Percentiles rank a stretch among this genome's conserved stretches.
Evolutionary conservation across 2,888 invertebrate genomes (phyloP).

Genomic region (Ophraella communa): DNA sequence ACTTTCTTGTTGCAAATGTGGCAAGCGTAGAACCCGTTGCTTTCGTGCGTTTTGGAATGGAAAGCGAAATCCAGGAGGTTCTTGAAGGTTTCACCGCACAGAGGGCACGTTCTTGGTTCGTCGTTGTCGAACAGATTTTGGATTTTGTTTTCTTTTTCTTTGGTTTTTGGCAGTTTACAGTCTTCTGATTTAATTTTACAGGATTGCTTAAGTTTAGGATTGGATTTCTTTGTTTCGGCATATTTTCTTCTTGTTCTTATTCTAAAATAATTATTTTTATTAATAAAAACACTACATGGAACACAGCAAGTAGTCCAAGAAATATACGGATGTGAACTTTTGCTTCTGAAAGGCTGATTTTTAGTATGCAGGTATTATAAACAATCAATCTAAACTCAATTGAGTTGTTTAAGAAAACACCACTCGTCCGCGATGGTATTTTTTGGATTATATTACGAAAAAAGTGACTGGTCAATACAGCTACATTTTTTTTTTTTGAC

Average conservation of each 20-base stretch:
- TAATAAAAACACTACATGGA: background rate
- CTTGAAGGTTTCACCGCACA: conserved; percentile 63
- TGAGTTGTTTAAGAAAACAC: too few species aligned
- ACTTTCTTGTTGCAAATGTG: conserved; percentile 44
- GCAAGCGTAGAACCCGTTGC: conserved; percentile 45
- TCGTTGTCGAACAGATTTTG: conserved; percentile 28
- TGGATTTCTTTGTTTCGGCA: conserved; percentile 1
- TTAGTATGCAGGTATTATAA: too few species aligned
- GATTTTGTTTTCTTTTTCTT: conserved; percentile 33
- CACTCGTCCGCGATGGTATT: too few species aligned
- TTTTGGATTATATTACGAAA: too few species aligned
- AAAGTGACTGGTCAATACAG: too few species aligned
- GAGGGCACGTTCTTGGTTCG: conserved; percentile 60
- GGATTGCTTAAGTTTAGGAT: background rate
- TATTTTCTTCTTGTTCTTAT: conserved; percentile 5
- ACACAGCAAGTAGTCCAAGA: too few species aligned
- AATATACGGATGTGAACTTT: too few species aligned
- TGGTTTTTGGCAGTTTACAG: conserved; percentile 7
- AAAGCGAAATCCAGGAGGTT: conserved; percentile 36
- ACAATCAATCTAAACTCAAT: too few species aligned
- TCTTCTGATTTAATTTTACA: too few species aligned
- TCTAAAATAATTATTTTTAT: background rate
- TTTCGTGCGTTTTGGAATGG: conserved; percentile 46
- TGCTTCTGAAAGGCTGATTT: too few species aligned
- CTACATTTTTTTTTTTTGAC: too few species aligned